These are phyloP conservation scores for Macquaria australasica DNA, from an alignment of 2,113 vertebrate species.

Conservation along the genomic window DNA sequence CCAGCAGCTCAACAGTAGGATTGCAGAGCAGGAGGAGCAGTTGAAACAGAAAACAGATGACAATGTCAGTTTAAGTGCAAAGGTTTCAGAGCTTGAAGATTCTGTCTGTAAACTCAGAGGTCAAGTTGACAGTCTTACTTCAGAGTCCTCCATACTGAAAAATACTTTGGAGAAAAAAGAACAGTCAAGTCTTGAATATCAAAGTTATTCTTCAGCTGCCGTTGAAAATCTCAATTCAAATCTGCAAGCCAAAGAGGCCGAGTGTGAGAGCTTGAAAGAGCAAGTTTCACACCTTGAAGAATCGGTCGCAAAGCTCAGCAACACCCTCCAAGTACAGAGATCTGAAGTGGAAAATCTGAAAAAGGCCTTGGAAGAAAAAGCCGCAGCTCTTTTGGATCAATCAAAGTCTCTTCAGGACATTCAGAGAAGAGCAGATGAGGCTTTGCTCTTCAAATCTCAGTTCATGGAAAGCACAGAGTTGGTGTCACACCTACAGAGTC, in stretches of 20 bases:
- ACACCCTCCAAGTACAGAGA: slow-evolving; percentile 74
- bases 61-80: slow-evolving; percentile 69
- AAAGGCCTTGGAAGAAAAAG: slow-evolving; percentile 75
- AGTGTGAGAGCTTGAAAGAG: slow-evolving; percentile 83
- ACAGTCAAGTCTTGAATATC: slow-evolving; percentile 61
- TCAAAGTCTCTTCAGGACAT: slow-evolving; percentile 72
- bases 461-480: slow-evolving; percentile 80
- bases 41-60: slow-evolving; percentile 82
- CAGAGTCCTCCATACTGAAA: slow-evolving; percentile 80
- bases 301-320: slow-evolving; percentile 68
- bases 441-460: slow-evolving; percentile 75
- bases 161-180: slow-evolving; percentile 83
- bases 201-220: slow-evolving; percentile 58
- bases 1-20: slow-evolving; percentile 76
- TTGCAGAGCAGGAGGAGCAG: slow-evolving; percentile 80
- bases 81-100: slow-evolving; percentile 79
- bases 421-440: slow-evolving; percentile 78
- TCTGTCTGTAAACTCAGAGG: slow-evolving; percentile 67
- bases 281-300: slow-evolving; percentile 81
- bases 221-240: slow-evolving; percentile 75
- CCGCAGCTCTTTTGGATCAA: slow-evolving; percentile 72
- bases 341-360: slow-evolving; percentile 74
- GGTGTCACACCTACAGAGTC: slow-evolving; percentile 77
- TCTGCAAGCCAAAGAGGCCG: slow-evolving; percentile 81
- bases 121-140: slow-evolving; percentile 74